phyloP scores from a whole-genome alignment of 2,888 invertebrate genomes.

The Agrotis clavis region DNA sequence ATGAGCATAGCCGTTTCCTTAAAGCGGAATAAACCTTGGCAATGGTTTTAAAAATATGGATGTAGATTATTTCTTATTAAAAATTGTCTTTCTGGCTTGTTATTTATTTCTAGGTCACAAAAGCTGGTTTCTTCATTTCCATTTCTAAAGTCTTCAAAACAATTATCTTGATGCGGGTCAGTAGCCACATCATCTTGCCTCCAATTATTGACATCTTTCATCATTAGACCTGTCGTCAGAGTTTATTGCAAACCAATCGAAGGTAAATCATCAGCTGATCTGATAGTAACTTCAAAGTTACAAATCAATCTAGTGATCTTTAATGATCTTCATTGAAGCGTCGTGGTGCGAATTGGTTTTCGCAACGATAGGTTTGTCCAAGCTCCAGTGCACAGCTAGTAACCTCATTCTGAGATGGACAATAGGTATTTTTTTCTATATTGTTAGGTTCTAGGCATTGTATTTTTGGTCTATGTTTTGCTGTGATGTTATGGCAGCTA shows the following conservation, averaged over 20 bases:
- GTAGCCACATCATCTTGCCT: conserved; percentile 12
- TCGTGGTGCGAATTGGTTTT: conserved; percentile 45
- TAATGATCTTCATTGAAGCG: conserved; percentile 59
- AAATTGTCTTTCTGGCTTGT: conserved; percentile 2
- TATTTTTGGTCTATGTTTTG: conserved; percentile 23
- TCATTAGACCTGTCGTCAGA: conserved; percentile 14
- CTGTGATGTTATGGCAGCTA: neutral
- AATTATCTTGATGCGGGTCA: conserved; percentile 15
- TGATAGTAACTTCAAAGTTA: conserved; percentile 13
- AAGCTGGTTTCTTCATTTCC: conserved; percentile 6
- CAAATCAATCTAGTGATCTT: conserved; percentile 44
- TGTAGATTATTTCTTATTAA: conserved; percentile 18
- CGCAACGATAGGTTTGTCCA: conserved; percentile 53
- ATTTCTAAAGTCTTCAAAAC: conserved; percentile 6
- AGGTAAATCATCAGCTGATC: conserved; percentile 28
- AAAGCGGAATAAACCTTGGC: conserved; percentile 21
- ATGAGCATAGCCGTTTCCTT: conserved; percentile 29
- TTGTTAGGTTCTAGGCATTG: conserved; percentile 37
- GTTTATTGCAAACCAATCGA: conserved; percentile 29
- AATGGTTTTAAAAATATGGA: conserved; percentile 17
- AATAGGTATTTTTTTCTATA: conserved; percentile 21
- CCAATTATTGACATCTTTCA: conserved; percentile 27
- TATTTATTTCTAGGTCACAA: conserved; percentile 1
- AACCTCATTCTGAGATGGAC: conserved; percentile 57
- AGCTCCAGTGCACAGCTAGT: conserved; percentile 59